phyloP scores from a whole-genome alignment of 2,797 vertebrate genomes.

The Muraenolepis orangiensis region DNA sequence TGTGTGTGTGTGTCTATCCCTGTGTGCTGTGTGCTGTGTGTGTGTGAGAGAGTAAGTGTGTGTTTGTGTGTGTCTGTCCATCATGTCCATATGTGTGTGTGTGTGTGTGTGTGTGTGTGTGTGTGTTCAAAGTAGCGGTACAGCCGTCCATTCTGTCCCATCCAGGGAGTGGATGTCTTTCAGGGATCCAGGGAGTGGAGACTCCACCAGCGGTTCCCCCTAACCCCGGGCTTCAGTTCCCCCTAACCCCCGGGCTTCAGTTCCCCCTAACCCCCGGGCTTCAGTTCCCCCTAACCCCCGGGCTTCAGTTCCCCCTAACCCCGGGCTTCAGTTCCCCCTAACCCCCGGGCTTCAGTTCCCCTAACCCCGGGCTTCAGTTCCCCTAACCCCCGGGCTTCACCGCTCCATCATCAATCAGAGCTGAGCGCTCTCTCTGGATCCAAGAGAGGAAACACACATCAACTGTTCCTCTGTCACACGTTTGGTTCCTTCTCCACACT shows the following conservation, averaged over 20 bases:
- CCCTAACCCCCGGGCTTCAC: constrained; percentile 34
- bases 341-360: constrained; percentile 28
- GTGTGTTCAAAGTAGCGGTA: constrained; percentile 16
- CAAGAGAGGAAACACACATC: constrained; percentile 12
- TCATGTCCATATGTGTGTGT: constrained; percentile 26
- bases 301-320: constrained; percentile 16
- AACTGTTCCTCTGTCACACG: constrained; percentile 8
- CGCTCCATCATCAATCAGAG: constrained; percentile 52
- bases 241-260: constrained; percentile 24
- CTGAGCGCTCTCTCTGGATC: constrained; percentile 47
- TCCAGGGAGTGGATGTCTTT: constrained; percentile 57
- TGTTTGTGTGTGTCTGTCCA: constrained; percentile 25
- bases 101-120: constrained; percentile 22
- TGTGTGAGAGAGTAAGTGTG: background rate
- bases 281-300: constrained; percentile 20
- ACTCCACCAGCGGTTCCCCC: constrained; percentile 18
- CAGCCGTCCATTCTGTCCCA: constrained; percentile 43
- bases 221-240: constrained; percentile 28
- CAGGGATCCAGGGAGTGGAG: too few relatives aligned
- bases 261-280: constrained; percentile 25
- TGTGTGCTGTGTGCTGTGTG: background rate
- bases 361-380: constrained; percentile 20
- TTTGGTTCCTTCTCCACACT: constrained; percentile 14
- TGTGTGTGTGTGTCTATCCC: background rate
- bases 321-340: constrained; percentile 18